Percentiles rank a stretch among this genome's conserved stretches.
These are phyloP conservation scores for Zele albiditarsus DNA, from an alignment of 2,888 invertebrate species.

Conservation along the genomic window DNA sequence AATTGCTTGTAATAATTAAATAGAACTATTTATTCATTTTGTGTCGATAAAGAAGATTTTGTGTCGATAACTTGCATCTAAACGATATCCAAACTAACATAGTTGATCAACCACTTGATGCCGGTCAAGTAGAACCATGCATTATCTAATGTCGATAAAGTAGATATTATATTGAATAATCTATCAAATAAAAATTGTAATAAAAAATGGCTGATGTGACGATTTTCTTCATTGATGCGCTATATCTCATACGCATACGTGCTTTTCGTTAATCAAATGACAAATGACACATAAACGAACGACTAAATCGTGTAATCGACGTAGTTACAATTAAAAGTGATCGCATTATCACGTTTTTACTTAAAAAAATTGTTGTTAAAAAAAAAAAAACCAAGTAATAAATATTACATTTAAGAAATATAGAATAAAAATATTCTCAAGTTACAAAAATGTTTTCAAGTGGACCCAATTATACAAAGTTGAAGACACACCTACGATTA, in stretches of 20 bases:
- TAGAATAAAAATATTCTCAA: neutral
- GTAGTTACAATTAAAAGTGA: neutral
- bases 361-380: neutral
- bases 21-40: too few relatives aligned
- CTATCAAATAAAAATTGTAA: too few relatives aligned
- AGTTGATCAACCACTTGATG: too few relatives aligned
- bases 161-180: too few relatives aligned
- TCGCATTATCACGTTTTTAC: neutral
- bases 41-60: too few relatives aligned
- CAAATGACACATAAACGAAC: neutral
- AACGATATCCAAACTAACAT: too few relatives aligned
- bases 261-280: neutral
- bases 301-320: conserved; percentile 14
- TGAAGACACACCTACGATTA: conserved; percentile 96
- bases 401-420: neutral
- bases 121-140: too few relatives aligned
- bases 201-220: too few relatives aligned
- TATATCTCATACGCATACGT: neutral
- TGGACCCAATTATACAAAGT: conserved; percentile 93
- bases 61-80: too few relatives aligned
- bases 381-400: neutral
- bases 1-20: too few relatives aligned
- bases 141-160: too few relatives aligned
- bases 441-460: conserved; percentile 85
- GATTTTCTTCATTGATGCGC: too few relatives aligned